Evolutionary conservation across 2,888 invertebrate genomes (phyloP), one percentile per base, ranked within the genome.

Genomic region (Cephus runcator): DNA sequence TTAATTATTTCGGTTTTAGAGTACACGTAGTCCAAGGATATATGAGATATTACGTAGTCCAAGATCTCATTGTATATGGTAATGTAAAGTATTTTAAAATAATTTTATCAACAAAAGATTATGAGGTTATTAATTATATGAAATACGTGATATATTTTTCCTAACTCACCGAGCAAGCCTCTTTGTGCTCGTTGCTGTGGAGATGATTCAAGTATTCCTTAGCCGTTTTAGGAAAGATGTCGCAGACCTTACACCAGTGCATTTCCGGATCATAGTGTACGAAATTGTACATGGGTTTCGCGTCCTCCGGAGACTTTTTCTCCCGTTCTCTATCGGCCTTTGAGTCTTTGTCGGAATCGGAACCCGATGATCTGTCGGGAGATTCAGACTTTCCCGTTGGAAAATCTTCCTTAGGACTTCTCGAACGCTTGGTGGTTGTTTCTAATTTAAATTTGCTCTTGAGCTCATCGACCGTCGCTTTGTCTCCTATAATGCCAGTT

Each of bases 241-340:
- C 95, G 92, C 97, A 97, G 75, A 95, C 94, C 77, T 96, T 94
- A 90, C 97, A 97, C 97, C 97, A 97, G 90, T 97, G 97, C 93
- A 96, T 95, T 92, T 97, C 97, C 0, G 97, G 96, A 92, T 97
- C 97, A 89, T 96, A 97, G 92, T 96, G 96, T 76, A 96, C 95
- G 88, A 95, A 96, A 93, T 96, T 97, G 91, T 94, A 95, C 90
- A 94, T 93, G 76, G 92, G 92, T 81, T 90, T 92, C 9, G 87
- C 81, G 76, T 91, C 93, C 76, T 90, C 87, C 9, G 86, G 81
- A 76, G 85, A 83, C 78, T 83, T 83, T 82, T 83, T 81, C 76
- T 85, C 81, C 81, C 86, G 86, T 68, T 87, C 88, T 77, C 86
- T 85, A 75, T 87, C 90, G 36, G 71, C 75, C 83, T 88, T 90